Base-by-base conservation (phyloP, 2,888 invertebrate species). In the Parochlus steinenii region DNA sequence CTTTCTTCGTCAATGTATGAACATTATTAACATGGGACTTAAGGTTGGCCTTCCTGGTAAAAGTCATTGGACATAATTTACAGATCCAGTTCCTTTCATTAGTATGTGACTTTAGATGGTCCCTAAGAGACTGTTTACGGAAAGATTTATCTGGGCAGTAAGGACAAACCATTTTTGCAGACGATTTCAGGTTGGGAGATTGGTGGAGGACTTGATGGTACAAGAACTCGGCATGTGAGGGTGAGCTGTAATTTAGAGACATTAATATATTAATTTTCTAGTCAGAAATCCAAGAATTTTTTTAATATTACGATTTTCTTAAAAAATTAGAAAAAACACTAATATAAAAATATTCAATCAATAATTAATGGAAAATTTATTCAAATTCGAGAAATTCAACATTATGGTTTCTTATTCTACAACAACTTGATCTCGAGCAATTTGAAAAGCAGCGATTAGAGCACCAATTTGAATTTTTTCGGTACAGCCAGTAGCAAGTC, bases 401-500 rank as follows among this genome's bases (percentile, higher is more conserved):
- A n/a, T n/a, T n/a, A n/a, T n/a, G n/a, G n/a, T 41, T 31, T 42
- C 44, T 45, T 22, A 47, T 40, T 17, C 53, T 49, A 33, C 24
- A 11, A 26, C 8, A 6, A 62, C 57, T 35, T 68, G 60, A 44
- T 76, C 71, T 41, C 85, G 67, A 8, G 77, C 79, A 20, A 69
- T 58, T 46, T 83, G 78, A 60, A 95, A 95, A 5, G 82, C 77
- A n/a, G 87, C 72, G 33, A 97, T 73, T 33, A 98, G 65, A 1
- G 89, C 75, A 37, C 86, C 77, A 11, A 93, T 64, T 60, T 98
- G 95, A 29, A 92, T 71, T 44, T 79, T 75, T 59, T 98, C 98
- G 52, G 73, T 81, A 42, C 87, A 80, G 17, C 97, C 97, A 41
- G 71, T 67, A 1, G 87, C 65, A 20, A 97, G 62, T 22, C 90